Evolutionary conservation across 2,797 vertebrate species (phyloP).

Genomic region (Lacerta viridis): DNA sequence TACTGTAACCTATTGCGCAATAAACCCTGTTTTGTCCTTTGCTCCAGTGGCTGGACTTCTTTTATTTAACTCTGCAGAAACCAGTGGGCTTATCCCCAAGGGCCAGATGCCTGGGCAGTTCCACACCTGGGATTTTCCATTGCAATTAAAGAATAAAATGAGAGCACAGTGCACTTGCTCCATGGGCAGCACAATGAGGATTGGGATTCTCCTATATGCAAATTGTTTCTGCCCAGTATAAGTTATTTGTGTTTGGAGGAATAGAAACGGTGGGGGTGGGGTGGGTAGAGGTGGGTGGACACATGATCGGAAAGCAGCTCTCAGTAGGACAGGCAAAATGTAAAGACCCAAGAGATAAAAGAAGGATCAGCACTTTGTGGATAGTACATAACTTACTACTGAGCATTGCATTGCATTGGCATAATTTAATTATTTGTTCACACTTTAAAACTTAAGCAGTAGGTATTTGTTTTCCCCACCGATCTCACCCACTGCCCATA

Average conservation of each 20-base stretch:
- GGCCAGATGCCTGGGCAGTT: too few species aligned
- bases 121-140: too few species aligned
- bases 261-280: not conserved
- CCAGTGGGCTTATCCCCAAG: too few species aligned
- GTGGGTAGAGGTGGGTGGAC: not conserved
- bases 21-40: too few species aligned
- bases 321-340: not conserved
- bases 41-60: too few species aligned
- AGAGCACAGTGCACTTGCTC: too few species aligned
- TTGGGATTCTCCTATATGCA: not conserved
- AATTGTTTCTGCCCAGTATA: not conserved
- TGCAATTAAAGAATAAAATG: not conserved
- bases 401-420: not conserved
- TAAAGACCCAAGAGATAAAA: not conserved
- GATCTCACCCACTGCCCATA: not conserved
- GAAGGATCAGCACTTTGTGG: not conserved
- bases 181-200: not conserved
- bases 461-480: too few species aligned
- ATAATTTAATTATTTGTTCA: not conserved
- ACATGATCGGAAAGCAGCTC: not conserved
- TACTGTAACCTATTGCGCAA: too few species aligned
- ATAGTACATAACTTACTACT: not conserved
- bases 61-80: too few species aligned
- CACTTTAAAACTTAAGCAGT: not conserved
- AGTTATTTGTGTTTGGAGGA: not conserved